phyloP scores from a whole-genome alignment of 2,113 vertebrate species.

The Microtus oregoni region DNA sequence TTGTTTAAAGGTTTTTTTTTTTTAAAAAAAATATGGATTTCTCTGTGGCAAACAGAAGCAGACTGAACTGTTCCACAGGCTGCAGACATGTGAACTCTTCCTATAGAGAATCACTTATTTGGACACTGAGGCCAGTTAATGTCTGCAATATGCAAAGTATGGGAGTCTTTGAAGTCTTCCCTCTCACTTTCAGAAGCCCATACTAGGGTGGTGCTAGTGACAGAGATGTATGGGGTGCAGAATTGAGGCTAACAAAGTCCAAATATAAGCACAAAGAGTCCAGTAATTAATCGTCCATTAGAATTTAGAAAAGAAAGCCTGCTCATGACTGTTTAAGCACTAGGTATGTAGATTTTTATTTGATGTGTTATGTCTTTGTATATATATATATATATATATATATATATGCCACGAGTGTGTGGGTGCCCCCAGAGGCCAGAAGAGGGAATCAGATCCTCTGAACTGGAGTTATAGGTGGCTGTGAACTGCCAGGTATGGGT shows the following conservation, averaged over 20 bases:
- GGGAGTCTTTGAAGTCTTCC: neutral
- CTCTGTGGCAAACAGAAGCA: neutral
- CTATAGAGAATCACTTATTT: neutral
- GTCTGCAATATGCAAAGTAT: neutral
- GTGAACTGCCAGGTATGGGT: too few species aligned
- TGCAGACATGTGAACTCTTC: neutral
- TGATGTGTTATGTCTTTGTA: neutral
- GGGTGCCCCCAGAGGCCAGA: too few species aligned
- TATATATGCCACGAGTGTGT: too few species aligned
- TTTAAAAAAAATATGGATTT: neutral
- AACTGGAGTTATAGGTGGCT: too few species aligned
- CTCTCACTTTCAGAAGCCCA: neutral
- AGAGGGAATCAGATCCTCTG: too few species aligned
- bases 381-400: too few species aligned
- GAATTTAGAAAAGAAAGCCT: neutral
- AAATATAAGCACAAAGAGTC: neutral
- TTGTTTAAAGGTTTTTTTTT: conserved; percentile 34
- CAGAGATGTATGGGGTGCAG: neutral
- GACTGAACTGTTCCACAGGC: neutral
- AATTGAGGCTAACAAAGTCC: conserved; percentile 1
- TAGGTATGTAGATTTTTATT: neutral
- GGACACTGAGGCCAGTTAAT: conserved; percentile 29
- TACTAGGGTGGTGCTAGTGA: neutral
- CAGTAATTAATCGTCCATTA: neutral
- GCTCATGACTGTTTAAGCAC: conserved; percentile 24